Conservation (phyloP, 35 echinoderm and acorn worm genomes). For the Chiridota heheva region DNA sequence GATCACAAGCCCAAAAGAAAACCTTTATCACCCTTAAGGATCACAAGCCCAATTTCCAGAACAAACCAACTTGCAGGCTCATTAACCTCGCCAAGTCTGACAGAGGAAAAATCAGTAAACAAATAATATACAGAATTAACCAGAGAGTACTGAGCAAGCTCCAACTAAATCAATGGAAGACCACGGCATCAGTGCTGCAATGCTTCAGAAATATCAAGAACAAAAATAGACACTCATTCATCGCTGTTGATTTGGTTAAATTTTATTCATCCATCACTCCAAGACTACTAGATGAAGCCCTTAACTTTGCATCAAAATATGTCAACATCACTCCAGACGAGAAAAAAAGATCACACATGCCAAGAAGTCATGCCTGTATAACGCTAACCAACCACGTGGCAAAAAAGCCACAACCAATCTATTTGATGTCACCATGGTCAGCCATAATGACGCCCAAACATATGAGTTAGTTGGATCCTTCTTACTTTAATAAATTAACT, state of each 20-base stretch:
- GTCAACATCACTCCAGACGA: no score
- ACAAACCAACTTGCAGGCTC: slow-evolving; percentile 32
- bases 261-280: slow-evolving; percentile 32
- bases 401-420: background rate
- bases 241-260: slow-evolving; percentile 19
- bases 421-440: slow-evolving; percentile 12
- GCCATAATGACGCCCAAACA: background rate
- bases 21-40: slow-evolving; percentile 5
- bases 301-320: background rate
- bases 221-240: background rate
- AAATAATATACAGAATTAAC: slow-evolving; percentile 32
- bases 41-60: background rate
- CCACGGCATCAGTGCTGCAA: slow-evolving; percentile 13
- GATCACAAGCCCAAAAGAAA: no score
- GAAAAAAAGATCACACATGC: background rate
- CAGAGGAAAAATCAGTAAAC: slow-evolving; percentile 28
- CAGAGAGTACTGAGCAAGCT: background rate
- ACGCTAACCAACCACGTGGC: background rate
- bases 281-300: slow-evolving; percentile 19
- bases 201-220: slow-evolving; percentile 1
- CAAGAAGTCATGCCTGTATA: no score
- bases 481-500: background rate
- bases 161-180: slow-evolving; percentile 46
- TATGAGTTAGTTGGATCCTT: background rate
- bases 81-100: slow-evolving; percentile 49